Base-by-base conservation (phyloP, 2,888 invertebrate species). In the Cheiracanthium punctorium region DNA sequence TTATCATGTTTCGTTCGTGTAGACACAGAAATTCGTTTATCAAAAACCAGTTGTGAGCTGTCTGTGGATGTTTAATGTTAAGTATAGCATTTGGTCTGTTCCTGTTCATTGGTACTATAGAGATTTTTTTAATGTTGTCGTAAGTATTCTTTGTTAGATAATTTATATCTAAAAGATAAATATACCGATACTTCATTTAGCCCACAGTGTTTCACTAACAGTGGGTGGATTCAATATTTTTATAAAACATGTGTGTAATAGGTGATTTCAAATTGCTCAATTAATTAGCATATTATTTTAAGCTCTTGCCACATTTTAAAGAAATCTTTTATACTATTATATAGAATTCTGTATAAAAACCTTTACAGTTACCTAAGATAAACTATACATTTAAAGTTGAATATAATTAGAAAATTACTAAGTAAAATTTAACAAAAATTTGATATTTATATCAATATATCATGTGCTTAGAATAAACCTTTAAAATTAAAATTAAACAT, bases 251-350 rank as follows among this genome's bases (percentile, higher is more conserved):
- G 24, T 33, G 20, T 69, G 24, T 33, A 14, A 20, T 37, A 37
- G 37, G 37, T 69, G 69, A 37, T 20, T 43, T 70, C 10, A 71
- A 43, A 37, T 71, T 71, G 71, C 71, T 71, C 71, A 71, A 71
- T 71, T 29, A 28, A 29, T 43, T 37, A 71, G 17, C 17, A 37
- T 29, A 37, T 71, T 29, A 33, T 43, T 71, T 67, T 24, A 67
- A 71, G 24, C 12, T 28, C 43, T 70, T 43, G 41, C 29, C 41
- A 43, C 43, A 43, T 71, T 71, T 71, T 69, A 69, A 32, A 69
- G 17, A 20, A 69, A 20, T 69, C 69, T 37, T 33, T 69, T 69
- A 69, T 69, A 69, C 69, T 7, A 58, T 24, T 5, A 20, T 24
- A 58, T 58, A 58, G 58, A 20, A 24, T 24, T 58, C 1, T 24